phyloP scores from a whole-genome alignment of 2,888 invertebrate genomes.

The Leucoptera coffeella region DNA sequence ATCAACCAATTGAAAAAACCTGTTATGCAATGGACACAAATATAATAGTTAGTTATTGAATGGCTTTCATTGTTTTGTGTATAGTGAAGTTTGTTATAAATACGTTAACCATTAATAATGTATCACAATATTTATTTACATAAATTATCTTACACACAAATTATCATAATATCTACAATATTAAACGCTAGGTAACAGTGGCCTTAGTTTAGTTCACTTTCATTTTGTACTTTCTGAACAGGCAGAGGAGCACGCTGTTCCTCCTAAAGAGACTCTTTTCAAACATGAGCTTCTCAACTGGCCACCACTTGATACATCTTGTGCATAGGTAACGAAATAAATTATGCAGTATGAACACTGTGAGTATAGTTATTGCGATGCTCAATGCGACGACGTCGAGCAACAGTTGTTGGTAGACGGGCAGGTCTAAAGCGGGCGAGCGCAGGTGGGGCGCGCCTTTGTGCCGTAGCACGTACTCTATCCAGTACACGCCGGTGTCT shows the following conservation, averaged over 20 bases:
- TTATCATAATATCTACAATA: slow-evolving; percentile 28
- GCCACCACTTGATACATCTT: slow-evolving; percentile 35
- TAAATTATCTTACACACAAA: slow-evolving; percentile 11
- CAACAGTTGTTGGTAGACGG: slow-evolving; percentile 34
- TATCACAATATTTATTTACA: slow-evolving; percentile 16
- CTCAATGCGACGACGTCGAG: slow-evolving; percentile 30
- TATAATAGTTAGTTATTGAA: no score
- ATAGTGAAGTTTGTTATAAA: no score
- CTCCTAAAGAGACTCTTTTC: slow-evolving; percentile 29
- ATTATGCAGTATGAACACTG: slow-evolving; percentile 24
- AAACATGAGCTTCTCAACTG: slow-evolving; percentile 23
- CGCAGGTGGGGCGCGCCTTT: slow-evolving; percentile 46
- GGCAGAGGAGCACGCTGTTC: slow-evolving; percentile 25
- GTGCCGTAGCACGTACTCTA: slow-evolving; percentile 57
- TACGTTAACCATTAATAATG: no score
- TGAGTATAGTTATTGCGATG: slow-evolving; percentile 16
- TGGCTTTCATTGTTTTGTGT: no score
- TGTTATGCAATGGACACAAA: no score
- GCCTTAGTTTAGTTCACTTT: slow-evolving; percentile 23
- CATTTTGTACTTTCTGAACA: slow-evolving; percentile 32
- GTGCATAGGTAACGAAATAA: slow-evolving; percentile 34
- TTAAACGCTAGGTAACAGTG: slow-evolving; percentile 8
- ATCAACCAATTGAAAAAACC: no score
- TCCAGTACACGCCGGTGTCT: slow-evolving; percentile 59
- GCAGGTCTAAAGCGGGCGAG: slow-evolving; percentile 41